These are phyloP conservation scores for Pristionchus maxplancki DNA, from an alignment of 2,888 invertebrate species.

Conservation along the genomic window DNA sequence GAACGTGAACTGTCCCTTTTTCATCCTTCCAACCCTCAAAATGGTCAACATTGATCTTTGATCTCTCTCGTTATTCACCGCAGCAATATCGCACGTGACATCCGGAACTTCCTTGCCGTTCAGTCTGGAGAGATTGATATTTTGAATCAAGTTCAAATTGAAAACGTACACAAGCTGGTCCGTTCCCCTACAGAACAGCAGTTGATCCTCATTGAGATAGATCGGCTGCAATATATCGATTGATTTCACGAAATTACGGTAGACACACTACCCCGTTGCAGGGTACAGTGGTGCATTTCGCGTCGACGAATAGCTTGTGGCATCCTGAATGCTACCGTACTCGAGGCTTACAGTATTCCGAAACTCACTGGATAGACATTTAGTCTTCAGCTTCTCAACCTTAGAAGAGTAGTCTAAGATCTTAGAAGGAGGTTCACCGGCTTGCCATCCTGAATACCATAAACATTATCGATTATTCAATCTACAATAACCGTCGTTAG, in stretches of 20 bases:
- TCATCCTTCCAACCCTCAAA: background rate
- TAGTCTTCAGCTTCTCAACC: background rate
- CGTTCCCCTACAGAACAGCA: background rate
- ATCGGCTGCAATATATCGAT: background rate
- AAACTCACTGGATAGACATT: background rate
- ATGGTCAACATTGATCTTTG: background rate
- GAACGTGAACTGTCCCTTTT: background rate
- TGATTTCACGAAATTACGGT: background rate
- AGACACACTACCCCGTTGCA: background rate
- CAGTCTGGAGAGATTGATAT: background rate
- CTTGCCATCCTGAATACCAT: background rate
- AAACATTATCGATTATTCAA: background rate
- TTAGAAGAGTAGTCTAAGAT: background rate
- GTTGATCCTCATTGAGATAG: background rate
- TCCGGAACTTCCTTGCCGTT: background rate
- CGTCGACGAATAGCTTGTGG: background rate
- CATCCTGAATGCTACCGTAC: background rate
- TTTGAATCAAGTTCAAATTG: background rate
- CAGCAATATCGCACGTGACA: background rate
- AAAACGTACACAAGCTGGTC: background rate
- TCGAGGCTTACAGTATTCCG: background rate
- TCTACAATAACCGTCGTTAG: background rate
- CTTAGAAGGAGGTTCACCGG: background rate
- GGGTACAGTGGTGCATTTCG: background rate
- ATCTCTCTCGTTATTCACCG: background rate